These are phyloP conservation scores for Crenuchus spilurus DNA, from an alignment of 2,797 vertebrate genomes.

Conservation along the genomic window DNA sequence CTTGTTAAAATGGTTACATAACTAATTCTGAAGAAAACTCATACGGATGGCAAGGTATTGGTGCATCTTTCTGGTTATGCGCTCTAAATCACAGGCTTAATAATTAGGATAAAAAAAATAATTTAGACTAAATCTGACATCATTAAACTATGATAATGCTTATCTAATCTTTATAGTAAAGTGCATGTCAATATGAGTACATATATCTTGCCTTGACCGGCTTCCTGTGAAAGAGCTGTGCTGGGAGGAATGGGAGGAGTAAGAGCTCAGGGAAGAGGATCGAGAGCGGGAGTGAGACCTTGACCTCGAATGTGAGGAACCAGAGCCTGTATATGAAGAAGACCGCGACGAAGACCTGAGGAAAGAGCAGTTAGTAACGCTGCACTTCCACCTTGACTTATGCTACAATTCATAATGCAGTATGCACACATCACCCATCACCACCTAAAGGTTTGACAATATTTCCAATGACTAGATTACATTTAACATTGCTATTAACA, in stretches of 20 bases:
- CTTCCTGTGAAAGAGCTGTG: conserved; percentile 96
- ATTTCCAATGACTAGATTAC: too few relatives aligned
- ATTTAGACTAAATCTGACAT: background rate
- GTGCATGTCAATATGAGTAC: background rate
- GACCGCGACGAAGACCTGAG: conserved; percentile 93
- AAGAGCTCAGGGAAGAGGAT: conserved; percentile 95
- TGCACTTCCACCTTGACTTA: background rate
- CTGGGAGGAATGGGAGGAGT: conserved; percentile 94
- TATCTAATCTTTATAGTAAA: background rate
- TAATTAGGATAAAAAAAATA: too few relatives aligned
- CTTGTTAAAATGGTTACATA: too few relatives aligned
- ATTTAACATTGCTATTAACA: too few relatives aligned
- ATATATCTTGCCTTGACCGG: conserved; percentile 83
- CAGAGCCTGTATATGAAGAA: conserved; percentile 93
- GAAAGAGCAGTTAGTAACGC: background rate
- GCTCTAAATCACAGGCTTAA: too few relatives aligned
- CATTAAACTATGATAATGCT: background rate
- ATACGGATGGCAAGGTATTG: background rate
- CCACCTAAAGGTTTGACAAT: too few relatives aligned
- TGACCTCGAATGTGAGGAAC: conserved; percentile 85
- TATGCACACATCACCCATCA: too few relatives aligned
- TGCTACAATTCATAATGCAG: too few relatives aligned
- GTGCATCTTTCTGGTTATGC: background rate
- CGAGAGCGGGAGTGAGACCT: conserved; percentile 77
- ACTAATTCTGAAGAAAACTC: background rate